Evolutionary conservation across 1,140 invertebrate species (phyloP).

Genomic region (Sogatella furcifera): DNA sequence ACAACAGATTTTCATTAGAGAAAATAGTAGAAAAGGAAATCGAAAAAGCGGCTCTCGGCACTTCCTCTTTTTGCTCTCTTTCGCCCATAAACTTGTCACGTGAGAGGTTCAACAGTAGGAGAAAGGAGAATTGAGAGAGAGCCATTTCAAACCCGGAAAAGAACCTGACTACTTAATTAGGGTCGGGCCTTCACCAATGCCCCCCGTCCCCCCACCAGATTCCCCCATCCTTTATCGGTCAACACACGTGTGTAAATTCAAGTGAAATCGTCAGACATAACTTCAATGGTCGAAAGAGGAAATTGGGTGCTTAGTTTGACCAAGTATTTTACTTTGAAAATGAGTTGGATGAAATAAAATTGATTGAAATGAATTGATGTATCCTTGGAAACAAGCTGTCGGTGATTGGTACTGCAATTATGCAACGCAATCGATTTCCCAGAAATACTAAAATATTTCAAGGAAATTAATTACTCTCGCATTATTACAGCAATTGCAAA

Average conservation of each 20-base stretch:
- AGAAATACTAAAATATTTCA: too few species aligned
- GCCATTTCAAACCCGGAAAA: neutral
- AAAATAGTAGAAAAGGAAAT: slow-evolving; percentile 4
- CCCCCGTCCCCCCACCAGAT: neutral
- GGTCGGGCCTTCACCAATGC: neutral
- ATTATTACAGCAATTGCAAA: too few species aligned
- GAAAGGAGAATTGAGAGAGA: neutral
- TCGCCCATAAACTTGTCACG: neutral
- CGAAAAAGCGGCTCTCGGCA: neutral
- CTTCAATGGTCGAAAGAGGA: too few species aligned
- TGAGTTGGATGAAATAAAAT: too few species aligned
- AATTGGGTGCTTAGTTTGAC: too few species aligned
- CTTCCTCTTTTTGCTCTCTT: neutral
- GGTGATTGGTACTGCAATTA: too few species aligned
- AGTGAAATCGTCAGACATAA: neutral
- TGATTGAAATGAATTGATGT: too few species aligned
- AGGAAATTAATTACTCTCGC: too few species aligned
- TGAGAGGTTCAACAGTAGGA: neutral
- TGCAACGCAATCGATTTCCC: too few species aligned
- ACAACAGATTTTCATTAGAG: slow-evolving; percentile 3
- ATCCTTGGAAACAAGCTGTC: too few species aligned
- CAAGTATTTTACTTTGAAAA: too few species aligned
- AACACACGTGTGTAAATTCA: neutral
- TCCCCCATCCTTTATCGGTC: neutral
- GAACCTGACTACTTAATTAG: neutral